Percentiles rank a stretch among this genome's conserved stretches.
These are phyloP conservation scores for Anniella stebbinsi DNA, from an alignment of 2,797 vertebrate genomes.

Conservation along the genomic window DNA sequence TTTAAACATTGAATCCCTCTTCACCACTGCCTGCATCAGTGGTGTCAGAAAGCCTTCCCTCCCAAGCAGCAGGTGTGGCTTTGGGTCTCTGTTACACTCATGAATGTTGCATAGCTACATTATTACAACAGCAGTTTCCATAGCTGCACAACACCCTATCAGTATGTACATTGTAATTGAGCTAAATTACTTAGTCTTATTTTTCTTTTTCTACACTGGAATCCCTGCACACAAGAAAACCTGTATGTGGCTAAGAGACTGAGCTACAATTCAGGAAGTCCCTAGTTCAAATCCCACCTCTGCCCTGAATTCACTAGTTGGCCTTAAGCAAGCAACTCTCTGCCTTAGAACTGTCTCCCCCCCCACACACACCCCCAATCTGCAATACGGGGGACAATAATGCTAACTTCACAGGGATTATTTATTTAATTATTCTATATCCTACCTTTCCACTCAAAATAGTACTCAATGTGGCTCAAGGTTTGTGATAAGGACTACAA, in stretches of 20 bases:
- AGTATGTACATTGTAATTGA: constrained; percentile 8
- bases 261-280: background rate
- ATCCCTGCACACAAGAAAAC: background rate
- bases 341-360: background rate
- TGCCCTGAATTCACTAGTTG: background rate
- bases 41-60: background rate
- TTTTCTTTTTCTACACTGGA: background rate
- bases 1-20: background rate
- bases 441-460: too few species aligned
- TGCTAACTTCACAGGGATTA: too few species aligned
- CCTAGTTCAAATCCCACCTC: background rate
- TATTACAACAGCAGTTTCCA: background rate
- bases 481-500: background rate
- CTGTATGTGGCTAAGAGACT: background rate
- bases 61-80: too few species aligned
- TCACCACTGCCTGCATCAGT: background rate
- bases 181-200: background rate
- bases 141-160: background rate
- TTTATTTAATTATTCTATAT: too few species aligned
- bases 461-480: too few species aligned
- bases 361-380: too few species aligned
- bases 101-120: constrained; percentile 25
- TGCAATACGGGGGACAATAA: background rate
- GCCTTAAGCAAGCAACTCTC: background rate
- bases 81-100: background rate